Evolutionary conservation across 1,140 invertebrate genomes (phyloP), one percentile per base, ranked within the genome.

Genomic region (Anagrus nilaparvatae): DNA sequence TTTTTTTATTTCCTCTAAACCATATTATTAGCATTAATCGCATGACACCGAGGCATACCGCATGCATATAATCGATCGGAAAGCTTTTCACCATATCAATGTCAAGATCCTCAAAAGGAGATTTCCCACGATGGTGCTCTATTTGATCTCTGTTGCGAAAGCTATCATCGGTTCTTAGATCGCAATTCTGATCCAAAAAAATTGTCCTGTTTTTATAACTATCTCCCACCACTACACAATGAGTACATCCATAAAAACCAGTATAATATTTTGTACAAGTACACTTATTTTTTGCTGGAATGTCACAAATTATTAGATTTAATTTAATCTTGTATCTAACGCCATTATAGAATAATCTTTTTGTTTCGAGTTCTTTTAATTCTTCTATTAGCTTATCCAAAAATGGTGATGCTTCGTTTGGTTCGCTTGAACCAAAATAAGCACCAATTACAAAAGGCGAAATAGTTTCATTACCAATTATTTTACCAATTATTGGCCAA

Each of bases 31-130:
- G 21, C 9, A 52, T 12, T 43, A 46, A 53, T 43, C 38, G 40
- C 21, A 43, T 31, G 3, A 51, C 50, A 10, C 54, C 12, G 24
- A 27, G 24, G 12, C 6, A 27, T 12, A 27, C 24, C 6, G 12
- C 6, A 12, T 27, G 24, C 53, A 50, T 49, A 35, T 50, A 55
- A 31, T 57, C 53, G 14, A 47, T 31, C 10, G 53, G 51, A 38
- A 57, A 33, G 10, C 37, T 8, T 17, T 31, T 38, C 19, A 56
- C 49, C 40, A 56, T 38, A 5, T 37, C 46, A 20, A 56, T 9
- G 5, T 34, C 7, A 16, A 47, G 18, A 40, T 30, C n/a, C 39
- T 41, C 44, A 3, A 53, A 38, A 2, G 27, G 30, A 0, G 46
- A 39, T 16, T 13, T 33, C 18, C 37, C 37, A 23, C 17, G 19